These are phyloP conservation scores for Haemorhous mexicanus DNA, from an alignment of 2,113 vertebrate genomes.

Conservation along the genomic window DNA sequence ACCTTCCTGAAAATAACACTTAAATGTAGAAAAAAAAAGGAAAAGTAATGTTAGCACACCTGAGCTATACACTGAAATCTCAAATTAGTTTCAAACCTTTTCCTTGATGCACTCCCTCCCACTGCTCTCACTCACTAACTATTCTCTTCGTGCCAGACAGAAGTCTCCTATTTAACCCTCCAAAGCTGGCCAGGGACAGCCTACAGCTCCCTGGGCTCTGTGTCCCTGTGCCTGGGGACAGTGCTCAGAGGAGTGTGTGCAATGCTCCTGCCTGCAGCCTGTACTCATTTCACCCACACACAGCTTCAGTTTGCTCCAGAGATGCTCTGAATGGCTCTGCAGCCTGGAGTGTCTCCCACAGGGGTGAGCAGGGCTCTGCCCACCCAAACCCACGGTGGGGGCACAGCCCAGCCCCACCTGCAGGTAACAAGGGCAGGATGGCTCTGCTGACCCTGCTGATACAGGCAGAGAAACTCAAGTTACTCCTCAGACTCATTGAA, in stretches of 20 bases:
- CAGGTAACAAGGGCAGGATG: not conserved
- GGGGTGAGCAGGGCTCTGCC: not conserved
- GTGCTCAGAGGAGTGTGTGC: fast-evolving
- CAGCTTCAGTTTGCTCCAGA: not conserved
- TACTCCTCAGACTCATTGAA: not conserved
- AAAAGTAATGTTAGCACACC: not conserved
- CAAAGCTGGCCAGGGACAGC: not conserved
- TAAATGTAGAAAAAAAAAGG: not conserved
- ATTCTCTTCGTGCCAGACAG: not conserved
- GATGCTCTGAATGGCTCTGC: not conserved
- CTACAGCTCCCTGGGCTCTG: not conserved
- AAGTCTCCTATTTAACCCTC: not conserved
- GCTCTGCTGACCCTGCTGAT: not conserved
- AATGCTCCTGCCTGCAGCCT: not conserved
- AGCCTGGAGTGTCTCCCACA: not conserved
- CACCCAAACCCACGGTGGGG: fast-evolving
- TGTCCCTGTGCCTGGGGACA: not conserved
- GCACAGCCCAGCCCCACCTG: not conserved
- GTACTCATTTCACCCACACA: not conserved
- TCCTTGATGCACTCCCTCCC: not conserved
- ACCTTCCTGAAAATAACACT: not conserved
- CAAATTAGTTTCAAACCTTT: not conserved
- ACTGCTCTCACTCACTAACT: not conserved
- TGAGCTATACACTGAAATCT: not conserved
- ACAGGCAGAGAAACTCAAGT: not conserved